Evolutionary conservation across 2,888 invertebrate genomes (phyloP).

Genomic region (Athalia circularis): DNA sequence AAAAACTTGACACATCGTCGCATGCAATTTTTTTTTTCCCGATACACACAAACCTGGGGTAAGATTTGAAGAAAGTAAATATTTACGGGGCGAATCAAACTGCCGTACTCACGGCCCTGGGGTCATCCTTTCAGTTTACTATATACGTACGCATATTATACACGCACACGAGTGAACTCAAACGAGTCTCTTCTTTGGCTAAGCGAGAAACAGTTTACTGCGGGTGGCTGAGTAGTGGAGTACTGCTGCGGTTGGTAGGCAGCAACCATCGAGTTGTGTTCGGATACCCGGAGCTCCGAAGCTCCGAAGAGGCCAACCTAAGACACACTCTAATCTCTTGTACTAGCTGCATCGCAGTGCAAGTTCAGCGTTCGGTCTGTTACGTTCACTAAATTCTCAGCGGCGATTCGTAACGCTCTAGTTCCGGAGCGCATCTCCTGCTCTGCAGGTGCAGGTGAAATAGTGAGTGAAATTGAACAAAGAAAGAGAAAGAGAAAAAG

Average conservation of each 20-base stretch:
- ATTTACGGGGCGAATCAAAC: conserved; percentile 21
- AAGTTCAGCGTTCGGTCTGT: too few species aligned
- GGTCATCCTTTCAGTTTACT: conserved; percentile 41
- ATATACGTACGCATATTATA: conserved; percentile 3
- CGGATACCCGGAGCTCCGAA: background rate
- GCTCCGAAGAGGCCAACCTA: background rate
- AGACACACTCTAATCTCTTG: conserved; percentile 33
- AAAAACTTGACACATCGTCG: too few species aligned
- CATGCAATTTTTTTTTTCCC: too few species aligned
- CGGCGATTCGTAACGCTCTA: too few species aligned
- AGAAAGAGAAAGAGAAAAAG: too few species aligned
- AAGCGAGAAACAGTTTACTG: conserved; percentile 42
- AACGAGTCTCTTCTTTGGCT: conserved; percentile 41
- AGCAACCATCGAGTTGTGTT: background rate
- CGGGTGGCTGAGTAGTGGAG: conserved; percentile 35
- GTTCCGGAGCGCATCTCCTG: too few species aligned
- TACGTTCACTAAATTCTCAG: too few species aligned
- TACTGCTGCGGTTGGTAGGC: background rate
- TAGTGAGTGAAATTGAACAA: too few species aligned
- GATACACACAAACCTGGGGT: too few species aligned
- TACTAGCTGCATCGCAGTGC: background rate
- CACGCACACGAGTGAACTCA: conserved; percentile 12
- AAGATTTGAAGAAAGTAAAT: background rate
- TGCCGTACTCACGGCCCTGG: conserved; percentile 22
- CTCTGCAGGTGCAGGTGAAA: too few species aligned